These are phyloP conservation scores for Aegotheles bennettii DNA, from an alignment of 2,113 vertebrate genomes.

Conservation along the genomic window DNA sequence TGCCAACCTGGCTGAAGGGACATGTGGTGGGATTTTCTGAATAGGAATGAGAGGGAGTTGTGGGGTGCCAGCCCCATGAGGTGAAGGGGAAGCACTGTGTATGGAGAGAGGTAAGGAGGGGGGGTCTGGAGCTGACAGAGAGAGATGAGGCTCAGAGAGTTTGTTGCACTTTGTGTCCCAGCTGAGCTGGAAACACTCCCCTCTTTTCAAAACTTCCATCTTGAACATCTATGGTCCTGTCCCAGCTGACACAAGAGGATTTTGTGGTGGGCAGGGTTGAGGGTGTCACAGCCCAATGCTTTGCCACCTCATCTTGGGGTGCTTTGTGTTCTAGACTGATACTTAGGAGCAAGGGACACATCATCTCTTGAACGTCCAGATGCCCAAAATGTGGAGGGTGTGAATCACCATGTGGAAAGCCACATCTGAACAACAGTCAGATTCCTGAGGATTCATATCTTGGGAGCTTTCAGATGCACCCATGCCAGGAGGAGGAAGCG, in stretches of 20 bases:
- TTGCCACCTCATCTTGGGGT: not conserved
- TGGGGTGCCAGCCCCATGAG: not conserved
- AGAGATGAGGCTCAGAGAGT: not conserved
- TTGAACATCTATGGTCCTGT: too few relatives aligned
- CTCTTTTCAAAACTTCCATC: too few relatives aligned
- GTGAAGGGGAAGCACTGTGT: fast-evolving
- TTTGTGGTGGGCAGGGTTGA: fast-evolving
- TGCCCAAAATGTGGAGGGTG: not conserved
- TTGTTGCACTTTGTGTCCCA: not conserved
- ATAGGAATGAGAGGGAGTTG: not conserved
- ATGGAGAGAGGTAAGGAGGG: not conserved
- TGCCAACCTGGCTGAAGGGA: not conserved
- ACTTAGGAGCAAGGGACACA: not conserved
- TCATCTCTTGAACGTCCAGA: not conserved
- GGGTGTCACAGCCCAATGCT: not conserved
- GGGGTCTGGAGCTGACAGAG: not conserved
- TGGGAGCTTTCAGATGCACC: not conserved
- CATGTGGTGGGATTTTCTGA: not conserved
- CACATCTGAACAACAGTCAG: not conserved
- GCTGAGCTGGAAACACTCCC: too few relatives aligned
- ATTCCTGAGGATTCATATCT: conserved; percentile 22
- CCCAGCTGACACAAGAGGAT: not conserved
- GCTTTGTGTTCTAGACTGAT: not conserved
- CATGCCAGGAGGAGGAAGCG: not conserved
- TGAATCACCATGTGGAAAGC: conserved; percentile 30